These are phyloP conservation scores for Anniella stebbinsi DNA, from an alignment of 2,797 vertebrate genomes.

Conservation along the genomic window DNA sequence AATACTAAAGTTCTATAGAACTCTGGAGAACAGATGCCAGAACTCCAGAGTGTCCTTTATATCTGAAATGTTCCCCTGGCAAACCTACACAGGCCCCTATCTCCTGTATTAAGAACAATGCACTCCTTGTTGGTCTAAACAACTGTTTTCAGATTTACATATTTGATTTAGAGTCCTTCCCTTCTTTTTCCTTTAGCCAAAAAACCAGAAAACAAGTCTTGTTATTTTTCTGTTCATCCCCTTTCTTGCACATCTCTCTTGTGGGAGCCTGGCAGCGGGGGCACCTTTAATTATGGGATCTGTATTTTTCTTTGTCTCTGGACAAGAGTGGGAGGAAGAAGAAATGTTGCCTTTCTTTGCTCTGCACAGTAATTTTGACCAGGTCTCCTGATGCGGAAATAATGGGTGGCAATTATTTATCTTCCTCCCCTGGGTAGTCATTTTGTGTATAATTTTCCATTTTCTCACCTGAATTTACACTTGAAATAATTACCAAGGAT, in stretches of 20 bases:
- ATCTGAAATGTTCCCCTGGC: neutral
- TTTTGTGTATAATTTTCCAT: slow-evolving; percentile 38
- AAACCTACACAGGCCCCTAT: neutral
- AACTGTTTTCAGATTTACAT: slow-evolving; percentile 10
- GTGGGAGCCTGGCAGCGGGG: neutral
- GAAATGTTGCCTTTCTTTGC: slow-evolving; percentile 36
- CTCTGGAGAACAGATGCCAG: neutral
- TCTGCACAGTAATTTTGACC: slow-evolving; percentile 44
- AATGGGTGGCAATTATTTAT: slow-evolving; percentile 53
- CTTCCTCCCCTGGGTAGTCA: slow-evolving; percentile 34
- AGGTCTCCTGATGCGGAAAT: slow-evolving; percentile 42
- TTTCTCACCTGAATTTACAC: slow-evolving; percentile 47
- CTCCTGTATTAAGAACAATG: neutral
- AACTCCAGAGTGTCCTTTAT: neutral
- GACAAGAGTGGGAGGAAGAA: slow-evolving; percentile 35
- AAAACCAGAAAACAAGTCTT: neutral
- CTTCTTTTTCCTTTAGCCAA: neutral
- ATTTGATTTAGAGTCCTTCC: neutral
- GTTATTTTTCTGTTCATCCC: slow-evolving; percentile 33
- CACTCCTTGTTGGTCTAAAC: neutral
- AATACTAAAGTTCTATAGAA: neutral
- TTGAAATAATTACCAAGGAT: slow-evolving; percentile 31
- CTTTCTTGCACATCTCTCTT: slow-evolving; percentile 15
- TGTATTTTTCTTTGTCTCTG: slow-evolving; percentile 51
- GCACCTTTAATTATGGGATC: slow-evolving; percentile 37